Conservation (phyloP, 37 sponge, comb jelly and placozoan genomes). For the Chondrilla cf. caribensis region DNA sequence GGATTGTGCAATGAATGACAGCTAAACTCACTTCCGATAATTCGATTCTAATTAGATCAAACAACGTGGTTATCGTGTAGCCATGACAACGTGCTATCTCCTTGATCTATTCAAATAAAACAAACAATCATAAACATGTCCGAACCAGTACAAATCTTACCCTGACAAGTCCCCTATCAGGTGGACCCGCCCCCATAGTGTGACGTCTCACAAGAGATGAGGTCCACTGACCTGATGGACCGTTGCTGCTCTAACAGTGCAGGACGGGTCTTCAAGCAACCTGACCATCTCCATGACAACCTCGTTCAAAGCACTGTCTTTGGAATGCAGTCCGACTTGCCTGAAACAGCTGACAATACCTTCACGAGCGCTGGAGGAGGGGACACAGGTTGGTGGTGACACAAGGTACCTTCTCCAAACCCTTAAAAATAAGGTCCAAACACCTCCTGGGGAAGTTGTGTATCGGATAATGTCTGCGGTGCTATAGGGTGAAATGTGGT, state of each 20-base stretch:
- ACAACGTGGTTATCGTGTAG: background rate
- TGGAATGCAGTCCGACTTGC: background rate
- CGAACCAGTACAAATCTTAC: no score
- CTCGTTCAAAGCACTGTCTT: background rate
- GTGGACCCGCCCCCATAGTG: no score
- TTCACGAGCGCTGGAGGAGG: background rate
- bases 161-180: no score
- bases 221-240: background rate
- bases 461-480: no score
- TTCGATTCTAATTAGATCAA: background rate
- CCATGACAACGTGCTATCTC: background rate
- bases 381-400: no score
- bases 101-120: background rate
- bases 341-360: background rate
- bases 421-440: background rate
- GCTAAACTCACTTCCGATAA: background rate
- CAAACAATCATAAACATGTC: no score
- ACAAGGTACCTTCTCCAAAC: no score
- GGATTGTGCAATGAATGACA: background rate
- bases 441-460: no score
- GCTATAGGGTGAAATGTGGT: no score
- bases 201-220: no score
- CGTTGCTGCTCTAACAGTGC: background rate
- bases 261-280: background rate
- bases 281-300: slow-evolving; percentile 3